These are phyloP conservation scores for Macrostomum cliftonense DNA, from an alignment of 2,888 invertebrate species.

Conservation along the genomic window DNA sequence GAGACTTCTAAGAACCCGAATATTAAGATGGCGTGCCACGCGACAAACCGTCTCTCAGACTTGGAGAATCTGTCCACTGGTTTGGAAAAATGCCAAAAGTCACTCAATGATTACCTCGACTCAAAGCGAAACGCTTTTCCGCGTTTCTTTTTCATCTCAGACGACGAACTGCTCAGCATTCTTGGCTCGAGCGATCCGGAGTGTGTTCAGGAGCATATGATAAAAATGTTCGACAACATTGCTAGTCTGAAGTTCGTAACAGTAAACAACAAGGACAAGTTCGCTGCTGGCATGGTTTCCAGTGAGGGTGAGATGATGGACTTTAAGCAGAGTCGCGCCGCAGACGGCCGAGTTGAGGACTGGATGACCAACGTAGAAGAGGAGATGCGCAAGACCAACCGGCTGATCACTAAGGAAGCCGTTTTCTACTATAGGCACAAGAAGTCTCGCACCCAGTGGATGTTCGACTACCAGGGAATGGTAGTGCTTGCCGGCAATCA, in stretches of 20 bases:
- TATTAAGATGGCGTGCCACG: slow-evolving; percentile 55
- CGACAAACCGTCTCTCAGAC: slow-evolving; percentile 54
- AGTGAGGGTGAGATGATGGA: slow-evolving; percentile 69
- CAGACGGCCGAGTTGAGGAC: slow-evolving; percentile 65
- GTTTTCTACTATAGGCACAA: slow-evolving; percentile 63
- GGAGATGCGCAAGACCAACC: slow-evolving; percentile 66
- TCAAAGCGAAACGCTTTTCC: slow-evolving; percentile 69
- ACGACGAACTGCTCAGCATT: slow-evolving; percentile 70
- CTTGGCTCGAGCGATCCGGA: slow-evolving; percentile 64
- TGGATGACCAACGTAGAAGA: slow-evolving; percentile 70
- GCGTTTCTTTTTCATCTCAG: slow-evolving; percentile 77
- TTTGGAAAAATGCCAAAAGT: slow-evolving; percentile 72
- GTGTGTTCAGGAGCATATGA: slow-evolving; percentile 75
- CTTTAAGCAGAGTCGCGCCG: slow-evolving; percentile 51
- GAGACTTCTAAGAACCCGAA: slow-evolving; percentile 60
- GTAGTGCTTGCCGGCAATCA: slow-evolving; percentile 63
- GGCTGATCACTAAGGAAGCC: slow-evolving; percentile 64
- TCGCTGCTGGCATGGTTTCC: slow-evolving; percentile 65
- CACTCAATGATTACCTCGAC: slow-evolving; percentile 69
- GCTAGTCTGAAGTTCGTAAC: slow-evolving; percentile 51
- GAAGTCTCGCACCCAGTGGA: slow-evolving; percentile 57
- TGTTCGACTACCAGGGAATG: slow-evolving; percentile 71
- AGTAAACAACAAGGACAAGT: slow-evolving; percentile 49
- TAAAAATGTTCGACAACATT: slow-evolving; percentile 86
- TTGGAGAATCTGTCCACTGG: slow-evolving; percentile 54